Evolutionary conservation across 1,140 invertebrate genomes (phyloP).

Genomic region (Episyrphus balteatus): DNA sequence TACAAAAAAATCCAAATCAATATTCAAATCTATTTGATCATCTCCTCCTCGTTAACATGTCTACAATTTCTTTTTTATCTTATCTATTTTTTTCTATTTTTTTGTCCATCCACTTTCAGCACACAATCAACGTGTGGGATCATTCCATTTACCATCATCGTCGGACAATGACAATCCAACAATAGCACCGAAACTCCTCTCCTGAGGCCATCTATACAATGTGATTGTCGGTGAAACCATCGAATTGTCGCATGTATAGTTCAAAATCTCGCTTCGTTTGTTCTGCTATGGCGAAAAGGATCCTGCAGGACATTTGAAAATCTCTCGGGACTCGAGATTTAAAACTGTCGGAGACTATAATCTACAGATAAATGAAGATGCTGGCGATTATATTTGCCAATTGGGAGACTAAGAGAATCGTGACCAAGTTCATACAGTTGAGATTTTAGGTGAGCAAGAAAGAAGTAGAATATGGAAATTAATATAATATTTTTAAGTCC

Average conservation of each 20-base stretch:
- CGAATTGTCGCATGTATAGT: constrained; percentile 63
- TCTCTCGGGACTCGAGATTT: constrained; percentile 46
- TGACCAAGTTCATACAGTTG: constrained; percentile 42
- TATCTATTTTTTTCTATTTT: no score
- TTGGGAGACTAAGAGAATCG: constrained; percentile 41
- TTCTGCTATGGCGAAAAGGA: constrained; percentile 50
- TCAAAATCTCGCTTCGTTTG: constrained; percentile 53
- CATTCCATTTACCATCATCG: no score
- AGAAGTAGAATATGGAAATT: neutral
- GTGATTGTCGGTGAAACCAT: constrained; percentile 65
- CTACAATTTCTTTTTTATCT: no score
- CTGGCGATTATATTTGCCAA: constrained; percentile 43
- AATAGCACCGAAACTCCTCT: constrained; percentile 50
- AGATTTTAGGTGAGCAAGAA: constrained; percentile 40
- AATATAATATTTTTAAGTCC: no score
- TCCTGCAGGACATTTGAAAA: constrained; percentile 49
- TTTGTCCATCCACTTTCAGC: no score
- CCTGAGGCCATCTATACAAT: constrained; percentile 57
- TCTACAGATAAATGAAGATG: constrained; percentile 45
- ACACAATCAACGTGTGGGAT: no score
- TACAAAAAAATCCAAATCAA: no score
- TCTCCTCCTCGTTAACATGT: no score
- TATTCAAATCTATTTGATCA: no score
- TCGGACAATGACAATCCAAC: constrained; percentile 24
- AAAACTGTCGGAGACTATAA: constrained; percentile 48